phyloP scores from a whole-genome alignment of 1,140 invertebrate genomes.

The Lasioglossum albipes region DNA sequence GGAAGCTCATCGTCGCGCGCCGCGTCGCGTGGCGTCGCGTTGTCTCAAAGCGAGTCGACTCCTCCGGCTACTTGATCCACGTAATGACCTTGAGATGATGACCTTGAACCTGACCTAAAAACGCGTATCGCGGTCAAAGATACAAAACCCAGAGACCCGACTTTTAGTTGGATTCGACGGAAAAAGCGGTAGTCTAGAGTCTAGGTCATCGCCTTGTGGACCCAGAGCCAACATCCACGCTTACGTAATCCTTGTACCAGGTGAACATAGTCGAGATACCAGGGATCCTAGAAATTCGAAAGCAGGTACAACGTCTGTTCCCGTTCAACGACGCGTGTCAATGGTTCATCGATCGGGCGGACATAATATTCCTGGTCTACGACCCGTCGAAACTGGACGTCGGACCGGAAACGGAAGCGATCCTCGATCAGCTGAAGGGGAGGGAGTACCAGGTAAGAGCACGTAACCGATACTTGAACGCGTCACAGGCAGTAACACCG shows the following conservation, averaged over 20 bases:
- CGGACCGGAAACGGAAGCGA: conserved; percentile 95
- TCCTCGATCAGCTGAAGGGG: conserved; percentile 95
- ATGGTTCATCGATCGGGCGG: conserved; percentile 97
- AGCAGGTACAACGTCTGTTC: conserved; percentile 95
- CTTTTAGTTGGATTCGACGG: neutral
- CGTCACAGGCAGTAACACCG: neutral
- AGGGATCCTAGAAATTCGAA: conserved; percentile 95
- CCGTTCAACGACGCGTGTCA: conserved; percentile 97
- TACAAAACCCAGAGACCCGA: neutral
- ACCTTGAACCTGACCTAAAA: conserved; percentile 12
- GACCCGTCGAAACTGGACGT: conserved; percentile 97
- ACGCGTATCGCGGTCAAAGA: neutral
- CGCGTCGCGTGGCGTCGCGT: too few species aligned
- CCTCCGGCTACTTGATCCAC: too few species aligned
- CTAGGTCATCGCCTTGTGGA: neutral
- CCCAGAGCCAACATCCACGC: neutral
- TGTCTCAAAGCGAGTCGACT: too few species aligned
- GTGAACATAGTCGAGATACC: conserved; percentile 98
- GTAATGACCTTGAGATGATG: neutral
- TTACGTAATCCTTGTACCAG: conserved; percentile 77
- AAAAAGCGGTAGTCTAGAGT: neutral
- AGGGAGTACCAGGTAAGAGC: conserved; percentile 90
- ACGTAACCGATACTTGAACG: too few species aligned
- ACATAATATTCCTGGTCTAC: conserved; percentile 96
- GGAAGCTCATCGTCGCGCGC: too few species aligned